Conservation (phyloP, 2,888 invertebrate species). For the Rhagophthalmus giganteus region DNA sequence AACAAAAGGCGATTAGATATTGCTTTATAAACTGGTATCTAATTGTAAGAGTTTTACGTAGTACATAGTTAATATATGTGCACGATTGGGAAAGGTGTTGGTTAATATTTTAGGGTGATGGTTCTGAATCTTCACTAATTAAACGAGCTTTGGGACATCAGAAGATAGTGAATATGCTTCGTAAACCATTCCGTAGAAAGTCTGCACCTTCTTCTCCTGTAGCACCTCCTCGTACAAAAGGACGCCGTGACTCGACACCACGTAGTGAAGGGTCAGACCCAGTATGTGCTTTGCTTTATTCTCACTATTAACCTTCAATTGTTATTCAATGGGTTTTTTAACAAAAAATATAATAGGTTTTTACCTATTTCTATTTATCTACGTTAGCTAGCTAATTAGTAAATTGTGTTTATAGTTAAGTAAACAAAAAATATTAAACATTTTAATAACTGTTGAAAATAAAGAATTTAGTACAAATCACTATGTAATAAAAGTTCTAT, state of each 20-base stretch:
- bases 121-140: slow-evolving; percentile 60
- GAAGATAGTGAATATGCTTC: slow-evolving; percentile 65
- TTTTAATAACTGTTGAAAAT: neutral
- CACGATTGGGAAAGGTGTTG: slow-evolving; percentile 12
- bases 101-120: slow-evolving; percentile 53
- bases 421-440: neutral
- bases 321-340: too few species aligned
- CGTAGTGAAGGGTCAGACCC: slow-evolving; percentile 52
- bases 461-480: too few species aligned
- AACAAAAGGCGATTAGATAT: too few species aligned
- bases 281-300: slow-evolving; percentile 43
- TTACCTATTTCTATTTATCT: too few species aligned
- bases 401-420: too few species aligned
- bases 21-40: too few species aligned
- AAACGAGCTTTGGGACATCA: slow-evolving; percentile 63
- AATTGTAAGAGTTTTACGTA: too few species aligned
- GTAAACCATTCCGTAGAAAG: slow-evolving; percentile 70
- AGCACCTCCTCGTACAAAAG: slow-evolving; percentile 59
- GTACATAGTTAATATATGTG: too few species aligned
- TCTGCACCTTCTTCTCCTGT: slow-evolving; percentile 68
- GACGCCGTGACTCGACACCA: slow-evolving; percentile 52
- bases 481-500: too few species aligned
- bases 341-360: too few species aligned
- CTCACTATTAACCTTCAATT: too few species aligned
- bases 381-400: too few species aligned